Evolutionary conservation across 2,113 vertebrate genomes (phyloP), one percentile per base, ranked within the genome.

Genomic region (Bombycilla garrulus): DNA sequence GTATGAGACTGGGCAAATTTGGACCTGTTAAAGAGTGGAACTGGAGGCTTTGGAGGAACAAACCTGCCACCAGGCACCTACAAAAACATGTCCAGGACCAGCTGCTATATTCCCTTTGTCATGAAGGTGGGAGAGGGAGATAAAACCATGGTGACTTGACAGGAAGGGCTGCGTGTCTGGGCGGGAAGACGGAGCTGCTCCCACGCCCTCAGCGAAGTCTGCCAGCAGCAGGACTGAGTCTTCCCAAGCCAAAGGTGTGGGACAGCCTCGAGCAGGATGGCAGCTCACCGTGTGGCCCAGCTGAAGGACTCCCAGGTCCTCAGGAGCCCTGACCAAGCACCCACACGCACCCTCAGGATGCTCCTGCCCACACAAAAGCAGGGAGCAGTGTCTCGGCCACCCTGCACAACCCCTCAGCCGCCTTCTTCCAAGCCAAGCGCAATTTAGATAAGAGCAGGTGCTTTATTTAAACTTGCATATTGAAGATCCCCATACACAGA

Each of bases 341-440:
- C 23, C 56, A 14, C 0, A 0, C 2, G 54, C 40, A 38, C 15
- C 72, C 70, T 44, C 0, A 0, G 8, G n/a, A 25, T 67, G 73
- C 47, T 45, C 1, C 36, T 19, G 11, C 86, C 60, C 78, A 36
- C 31, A 1, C 15, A 1, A 29, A 29, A 35, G 38, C 61, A 81
- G 72, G 83, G 22, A 44, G 64, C 36, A 40, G 45, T 4, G 40
- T 28, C 72, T 92, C 6, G 9, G 88, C 42, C 0, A 0, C 51
- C 47, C 69, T 33, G 12, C 6, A 3, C 56, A 78, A 31, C 28
- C 47, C 48, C 38, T 45, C 66, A 78, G 90, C 65, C 88, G 74
- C 31, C 36, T 50, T 69, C 74, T 57, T 57, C 81, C 58, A 65
- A 88, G 42, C 42, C 88, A 81, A 24, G 3, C 58, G 64, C 47